Evolutionary conservation across 1,140 invertebrate species (phyloP).

Genomic region (Drosophila parvula): DNA sequence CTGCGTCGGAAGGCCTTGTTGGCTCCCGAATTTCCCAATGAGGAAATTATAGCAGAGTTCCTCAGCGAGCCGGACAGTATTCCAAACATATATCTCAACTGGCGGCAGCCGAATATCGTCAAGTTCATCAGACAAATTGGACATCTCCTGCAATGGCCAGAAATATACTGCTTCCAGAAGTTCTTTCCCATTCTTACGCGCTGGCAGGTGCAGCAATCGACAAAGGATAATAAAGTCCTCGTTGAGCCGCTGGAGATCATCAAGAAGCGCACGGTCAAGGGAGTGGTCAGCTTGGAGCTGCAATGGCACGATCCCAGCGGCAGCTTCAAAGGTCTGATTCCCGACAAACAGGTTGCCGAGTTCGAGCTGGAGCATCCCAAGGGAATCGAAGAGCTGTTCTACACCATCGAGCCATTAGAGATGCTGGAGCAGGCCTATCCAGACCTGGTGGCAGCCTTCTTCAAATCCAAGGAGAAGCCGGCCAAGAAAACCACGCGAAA

Average conservation of each 20-base stretch:
- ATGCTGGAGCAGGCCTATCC: conserved; percentile 88
- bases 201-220: conserved; percentile 85
- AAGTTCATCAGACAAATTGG: conserved; percentile 89
- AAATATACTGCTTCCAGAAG: conserved; percentile 90
- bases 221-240: conserved; percentile 20
- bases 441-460: conserved; percentile 87
- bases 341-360: conserved; percentile 85
- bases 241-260: conserved; percentile 85
- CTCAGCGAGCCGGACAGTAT: conserved; percentile 85
- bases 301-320: conserved; percentile 87
- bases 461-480: conserved; percentile 85
- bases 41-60: conserved; percentile 91
- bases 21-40: conserved; percentile 88
- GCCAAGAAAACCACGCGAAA: conserved; percentile 81
- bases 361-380: conserved; percentile 78
- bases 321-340: conserved; percentile 86
- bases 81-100: conserved; percentile 85
- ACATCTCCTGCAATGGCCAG: conserved; percentile 89
- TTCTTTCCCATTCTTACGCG: conserved; percentile 90
- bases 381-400: conserved; percentile 85
- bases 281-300: conserved; percentile 88
- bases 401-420: conserved; percentile 88
- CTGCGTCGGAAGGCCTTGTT: conserved; percentile 89
- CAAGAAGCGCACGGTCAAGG: conserved; percentile 85
- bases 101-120: conserved; percentile 88